Conservation (phyloP, 2,113 vertebrate species). For the Ariopsis seemanni region DNA sequence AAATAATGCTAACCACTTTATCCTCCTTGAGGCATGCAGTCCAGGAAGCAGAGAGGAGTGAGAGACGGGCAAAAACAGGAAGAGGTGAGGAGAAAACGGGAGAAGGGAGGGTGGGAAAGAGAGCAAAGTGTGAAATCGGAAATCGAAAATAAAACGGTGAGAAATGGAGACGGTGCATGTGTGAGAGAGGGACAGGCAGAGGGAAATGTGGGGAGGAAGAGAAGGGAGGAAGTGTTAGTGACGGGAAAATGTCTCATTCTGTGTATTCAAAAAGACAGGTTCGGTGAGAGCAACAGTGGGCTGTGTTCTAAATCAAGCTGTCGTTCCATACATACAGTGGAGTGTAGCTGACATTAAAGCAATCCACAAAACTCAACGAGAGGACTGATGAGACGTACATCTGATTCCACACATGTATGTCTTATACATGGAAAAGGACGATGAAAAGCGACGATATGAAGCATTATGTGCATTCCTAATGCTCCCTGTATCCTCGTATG, state of each 20-base stretch:
- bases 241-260: constrained; percentile 5
- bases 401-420: not conserved
- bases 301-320: constrained; percentile 15
- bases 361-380: not conserved
- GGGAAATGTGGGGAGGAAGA: constrained; percentile 42
- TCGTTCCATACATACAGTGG: not conserved
- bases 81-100: constrained; percentile 57
- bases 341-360: not conserved
- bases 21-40: constrained; percentile 98
- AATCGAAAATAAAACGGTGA: constrained; percentile 38
- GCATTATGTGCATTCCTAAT: not conserved
- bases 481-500: not conserved
- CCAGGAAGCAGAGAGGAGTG: constrained; percentile 87
- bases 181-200: constrained; percentile 38
- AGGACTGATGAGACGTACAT: not conserved
- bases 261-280: constrained; percentile 31
- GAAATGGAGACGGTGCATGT: constrained; percentile 15
- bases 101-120: constrained; percentile 51
- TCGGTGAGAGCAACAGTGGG: not conserved
- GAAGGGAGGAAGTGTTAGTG: constrained; percentile 42
- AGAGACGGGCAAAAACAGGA: constrained; percentile 60
- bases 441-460: not conserved
- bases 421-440: not conserved
- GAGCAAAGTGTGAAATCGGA: constrained; percentile 33
- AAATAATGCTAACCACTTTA: constrained; percentile 99